A percentile compares a stretch with the other conserved stretches of the same genome.
Evolutionary conservation across 2,888 invertebrate genomes (phyloP).

Genomic region (Cryptops parisi): DNA sequence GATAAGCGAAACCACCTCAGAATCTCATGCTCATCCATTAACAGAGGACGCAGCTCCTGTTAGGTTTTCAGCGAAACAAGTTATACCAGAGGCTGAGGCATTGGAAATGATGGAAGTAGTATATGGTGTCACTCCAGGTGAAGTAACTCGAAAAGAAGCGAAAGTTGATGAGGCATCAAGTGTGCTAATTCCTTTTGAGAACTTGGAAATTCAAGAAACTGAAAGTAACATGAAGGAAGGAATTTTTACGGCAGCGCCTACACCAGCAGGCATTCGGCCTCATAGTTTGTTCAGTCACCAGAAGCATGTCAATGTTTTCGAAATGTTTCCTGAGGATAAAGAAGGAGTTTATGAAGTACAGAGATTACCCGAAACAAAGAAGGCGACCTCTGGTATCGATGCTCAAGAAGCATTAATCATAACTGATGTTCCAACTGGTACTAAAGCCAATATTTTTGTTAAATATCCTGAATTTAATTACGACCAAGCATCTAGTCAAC

Average conservation of each 20-base stretch:
- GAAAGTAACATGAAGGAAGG: conserved; percentile 4
- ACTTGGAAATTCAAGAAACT: not conserved
- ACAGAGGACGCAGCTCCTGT: conserved; percentile 1
- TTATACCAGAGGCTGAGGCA: conserved; percentile 11
- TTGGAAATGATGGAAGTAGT: conserved; percentile 15
- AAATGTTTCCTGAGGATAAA: conserved; percentile 15
- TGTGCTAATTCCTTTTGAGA: conserved; percentile 8
- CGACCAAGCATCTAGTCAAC: no score
- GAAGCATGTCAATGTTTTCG: no score
- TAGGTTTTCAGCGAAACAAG: conserved; percentile 8
- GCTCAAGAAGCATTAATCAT: conserved; percentile 10
- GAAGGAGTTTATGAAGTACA: conserved; percentile 16
- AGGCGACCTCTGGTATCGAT: conserved; percentile 8
- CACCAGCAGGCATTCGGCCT: no score
- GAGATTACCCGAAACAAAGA: conserved; percentile 11
- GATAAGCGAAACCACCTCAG: not conserved
- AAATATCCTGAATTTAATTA: no score
- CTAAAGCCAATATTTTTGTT: no score
- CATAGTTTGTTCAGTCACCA: no score
- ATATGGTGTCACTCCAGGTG: conserved; percentile 11
- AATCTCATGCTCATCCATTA: not conserved
- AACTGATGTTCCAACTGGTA: conserved; percentile 4
- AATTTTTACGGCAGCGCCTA: no score
- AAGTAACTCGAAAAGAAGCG: conserved; percentile 8
- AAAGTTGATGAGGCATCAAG: conserved; percentile 8